Conservation (phyloP, 92 coral and sea anemone species). For the Blastomussa wellsi region DNA sequence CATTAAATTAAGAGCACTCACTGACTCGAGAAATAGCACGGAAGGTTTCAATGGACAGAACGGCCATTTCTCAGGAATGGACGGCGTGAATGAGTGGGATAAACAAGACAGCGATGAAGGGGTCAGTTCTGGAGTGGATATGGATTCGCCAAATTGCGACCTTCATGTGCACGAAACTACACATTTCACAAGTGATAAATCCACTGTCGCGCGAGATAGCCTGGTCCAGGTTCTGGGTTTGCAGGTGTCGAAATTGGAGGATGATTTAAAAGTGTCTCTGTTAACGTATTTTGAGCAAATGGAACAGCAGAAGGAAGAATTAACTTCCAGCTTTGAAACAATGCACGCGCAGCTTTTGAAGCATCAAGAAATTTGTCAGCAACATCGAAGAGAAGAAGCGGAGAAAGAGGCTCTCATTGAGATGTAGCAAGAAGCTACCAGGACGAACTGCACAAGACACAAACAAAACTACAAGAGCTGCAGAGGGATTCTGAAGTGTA, state of each 20-base stretch:
- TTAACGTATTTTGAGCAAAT: slow-evolving; percentile 82
- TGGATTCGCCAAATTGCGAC: slow-evolving; percentile 34
- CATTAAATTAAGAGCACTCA: slow-evolving; percentile 57
- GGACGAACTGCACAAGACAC: slow-evolving; percentile 67
- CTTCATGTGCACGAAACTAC: background rate
- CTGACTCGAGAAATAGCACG: slow-evolving; percentile 41
- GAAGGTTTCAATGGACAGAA: slow-evolving; percentile 20
- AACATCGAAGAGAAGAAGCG: slow-evolving; percentile 62
- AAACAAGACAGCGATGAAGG: slow-evolving; percentile 46
- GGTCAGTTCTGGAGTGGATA: slow-evolving; percentile 32
- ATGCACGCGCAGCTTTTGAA: slow-evolving; percentile 80
- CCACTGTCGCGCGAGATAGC: slow-evolving; percentile 60
- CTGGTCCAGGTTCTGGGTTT: slow-evolving; percentile 71
- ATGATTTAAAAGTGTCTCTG: slow-evolving; percentile 77
- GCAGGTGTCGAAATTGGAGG: slow-evolving; percentile 82
- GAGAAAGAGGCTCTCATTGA: slow-evolving; percentile 68
- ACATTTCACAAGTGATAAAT: slow-evolving; percentile 6
- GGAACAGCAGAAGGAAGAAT: slow-evolving; percentile 80
- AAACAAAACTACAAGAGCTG: slow-evolving; percentile 66
- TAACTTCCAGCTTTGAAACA: slow-evolving; percentile 72
- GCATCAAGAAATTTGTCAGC: slow-evolving; percentile 76
- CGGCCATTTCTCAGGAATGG: slow-evolving; percentile 22
- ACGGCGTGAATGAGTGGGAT: slow-evolving; percentile 5
- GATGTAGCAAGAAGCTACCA: slow-evolving; percentile 55
- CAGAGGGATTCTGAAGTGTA: slow-evolving; percentile 50